Conservation (phyloP, 2,888 invertebrate genomes). For the Erebia palarica region DNA sequence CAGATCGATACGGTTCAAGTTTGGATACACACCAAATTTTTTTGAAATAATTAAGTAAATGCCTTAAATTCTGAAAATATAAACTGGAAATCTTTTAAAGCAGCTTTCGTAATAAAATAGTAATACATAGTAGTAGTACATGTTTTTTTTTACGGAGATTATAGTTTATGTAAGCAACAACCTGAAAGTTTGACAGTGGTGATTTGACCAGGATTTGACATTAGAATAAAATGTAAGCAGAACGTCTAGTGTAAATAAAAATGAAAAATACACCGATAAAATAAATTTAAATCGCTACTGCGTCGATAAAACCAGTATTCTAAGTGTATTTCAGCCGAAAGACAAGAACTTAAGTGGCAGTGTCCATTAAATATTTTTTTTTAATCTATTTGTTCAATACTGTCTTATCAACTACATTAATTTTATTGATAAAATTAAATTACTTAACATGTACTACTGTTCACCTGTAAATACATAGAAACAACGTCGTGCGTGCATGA, state of each 20-base stretch:
- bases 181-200: background rate
- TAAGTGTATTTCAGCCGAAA: background rate
- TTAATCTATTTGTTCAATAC: conserved; percentile 9
- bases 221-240: background rate
- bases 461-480: background rate
- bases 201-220: background rate
- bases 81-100: background rate
- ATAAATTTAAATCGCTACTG: background rate
- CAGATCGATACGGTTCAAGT: conserved; percentile 51
- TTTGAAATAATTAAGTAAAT: background rate
- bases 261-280: conserved; percentile 13
- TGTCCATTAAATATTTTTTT: conserved; percentile 13
- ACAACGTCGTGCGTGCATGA: background rate
- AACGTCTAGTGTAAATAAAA: conserved; percentile 3
- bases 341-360: background rate
- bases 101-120: background rate
- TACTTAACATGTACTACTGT: background rate
- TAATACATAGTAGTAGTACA: too few species aligned
- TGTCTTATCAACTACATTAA: conserved; percentile 23
- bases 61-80: background rate
- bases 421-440: conserved; percentile 9
- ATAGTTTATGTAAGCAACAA: too few species aligned
- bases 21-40: conserved; percentile 49
- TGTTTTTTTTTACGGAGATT: too few species aligned
- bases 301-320: background rate